Base-by-base conservation (phyloP, 2,113 vertebrate species). In the Dissostichus mawsoni region DNA sequence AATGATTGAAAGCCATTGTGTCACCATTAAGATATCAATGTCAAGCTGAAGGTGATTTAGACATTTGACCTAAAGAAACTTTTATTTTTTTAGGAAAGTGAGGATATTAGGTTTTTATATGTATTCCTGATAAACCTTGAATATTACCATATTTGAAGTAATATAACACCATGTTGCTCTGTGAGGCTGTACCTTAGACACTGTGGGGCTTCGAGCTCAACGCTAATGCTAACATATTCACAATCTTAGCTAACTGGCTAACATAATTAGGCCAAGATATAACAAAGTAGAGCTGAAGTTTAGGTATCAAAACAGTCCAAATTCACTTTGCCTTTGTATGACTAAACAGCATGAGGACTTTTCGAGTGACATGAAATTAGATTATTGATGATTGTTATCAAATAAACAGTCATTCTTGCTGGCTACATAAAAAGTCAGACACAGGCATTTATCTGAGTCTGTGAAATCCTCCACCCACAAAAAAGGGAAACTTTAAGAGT, bases 401-500 rank as follows among this genome's bases (percentile, higher is more conserved):
- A 57, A 73, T 18, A 82, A 68, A 63, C 45, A 55, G 14, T 80
- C 79, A 65, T 11, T 66, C 36, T 76, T 53, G 45, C 48, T 29
- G 51, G 33, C 68, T 51, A 48, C 58, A 66, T 67, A 11, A 50
- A 58, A 5, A 76, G 80, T 73, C 70, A 86, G 74, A 47, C 89
- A 53, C 33, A 83, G 29, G 65, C 70, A 62, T 79, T 82, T 78
- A 90, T 89, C 74, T 85, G 65, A 78, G 87, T 76, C 78, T 66
- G 57, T 85, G 80, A 89, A 91, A 87, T 83, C 76, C 76, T 79
- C 76, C 66, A 48, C 63, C 72, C 36, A 41, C 63, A 88, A 80
- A 83, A 90, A 82, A 52, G 83, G 84, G 80, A 89, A 92, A 67
- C 86, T 85, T 72, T 82, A 68, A 82, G 78, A 85, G 82, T 72